phyloP scores from a whole-genome alignment of 1,140 invertebrate species.

The Episyrphus balteatus region DNA sequence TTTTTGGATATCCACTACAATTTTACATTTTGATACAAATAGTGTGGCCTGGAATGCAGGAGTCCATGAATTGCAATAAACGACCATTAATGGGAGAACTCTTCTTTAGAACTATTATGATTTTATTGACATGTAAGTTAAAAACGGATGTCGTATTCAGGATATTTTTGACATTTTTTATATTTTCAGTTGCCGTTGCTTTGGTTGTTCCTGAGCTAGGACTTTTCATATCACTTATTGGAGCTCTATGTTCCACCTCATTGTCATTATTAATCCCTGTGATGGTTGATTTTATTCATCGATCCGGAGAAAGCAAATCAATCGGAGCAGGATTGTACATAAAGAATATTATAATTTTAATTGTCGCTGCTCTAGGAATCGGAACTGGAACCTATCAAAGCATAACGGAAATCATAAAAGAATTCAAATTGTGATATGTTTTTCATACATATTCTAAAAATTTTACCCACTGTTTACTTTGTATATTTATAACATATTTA shows the following conservation, averaged over 20 bases:
- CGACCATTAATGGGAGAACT: slow-evolving; percentile 45
- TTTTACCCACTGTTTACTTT: too few relatives aligned
- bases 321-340: slow-evolving; percentile 35
- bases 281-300: slow-evolving; percentile 65
- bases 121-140: slow-evolving; percentile 68
- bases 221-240: slow-evolving; percentile 81
- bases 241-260: slow-evolving; percentile 75
- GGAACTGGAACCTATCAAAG: slow-evolving; percentile 63
- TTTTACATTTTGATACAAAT: slow-evolving; percentile 71
- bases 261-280: slow-evolving; percentile 82
- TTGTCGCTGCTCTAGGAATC: slow-evolving; percentile 58
- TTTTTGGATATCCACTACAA: slow-evolving; percentile 74
- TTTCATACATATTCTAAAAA: background rate
- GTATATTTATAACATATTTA: too few relatives aligned
- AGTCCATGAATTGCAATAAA: slow-evolving; percentile 41
- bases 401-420: slow-evolving; percentile 47
- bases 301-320: slow-evolving; percentile 39
- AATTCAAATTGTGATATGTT: slow-evolving; percentile 25
- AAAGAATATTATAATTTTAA: slow-evolving; percentile 56
- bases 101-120: slow-evolving; percentile 47
- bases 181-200: slow-evolving; percentile 62
- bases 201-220: slow-evolving; percentile 71
- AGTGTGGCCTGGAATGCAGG: slow-evolving; percentile 45
- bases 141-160: too few relatives aligned
- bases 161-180: too few relatives aligned